Percentiles rank a stretch among this genome's conserved stretches.
phyloP scores from a whole-genome alignment of 2,113 vertebrate genomes.

The Colinus virginianus region DNA sequence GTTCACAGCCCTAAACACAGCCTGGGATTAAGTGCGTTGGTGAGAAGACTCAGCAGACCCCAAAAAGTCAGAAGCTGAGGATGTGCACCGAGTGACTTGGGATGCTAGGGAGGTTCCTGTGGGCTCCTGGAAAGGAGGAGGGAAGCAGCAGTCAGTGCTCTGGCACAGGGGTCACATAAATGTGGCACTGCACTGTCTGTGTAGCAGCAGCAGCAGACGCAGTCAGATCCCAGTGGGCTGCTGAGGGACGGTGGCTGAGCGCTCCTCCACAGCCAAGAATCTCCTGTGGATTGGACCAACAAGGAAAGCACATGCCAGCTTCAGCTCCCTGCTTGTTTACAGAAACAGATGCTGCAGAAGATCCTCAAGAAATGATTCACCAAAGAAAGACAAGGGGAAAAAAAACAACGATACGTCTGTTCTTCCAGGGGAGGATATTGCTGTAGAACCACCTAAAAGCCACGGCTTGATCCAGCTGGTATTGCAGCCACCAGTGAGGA shows the following conservation, averaged over 20 bases:
- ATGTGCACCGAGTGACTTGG: background rate
- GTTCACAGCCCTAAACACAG: background rate
- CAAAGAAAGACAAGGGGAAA: background rate
- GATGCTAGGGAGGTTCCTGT: background rate
- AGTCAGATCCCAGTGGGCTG: accelerated
- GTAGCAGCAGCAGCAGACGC: accelerated
- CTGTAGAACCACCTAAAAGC: background rate
- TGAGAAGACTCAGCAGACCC: background rate
- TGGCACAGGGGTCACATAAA: accelerated
- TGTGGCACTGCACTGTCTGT: accelerated
- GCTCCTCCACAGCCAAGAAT: background rate
- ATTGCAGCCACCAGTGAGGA: slow-evolving; percentile 19
- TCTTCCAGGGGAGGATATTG: slow-evolving; percentile 10
- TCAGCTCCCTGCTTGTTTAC: slow-evolving; percentile 10
- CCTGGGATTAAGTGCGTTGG: background rate
- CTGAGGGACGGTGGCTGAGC: accelerated
- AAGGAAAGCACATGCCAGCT: background rate
- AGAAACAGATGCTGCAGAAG: slow-evolving; percentile 32
- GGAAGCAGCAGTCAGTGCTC: background rate
- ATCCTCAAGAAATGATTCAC: slow-evolving; percentile 38
- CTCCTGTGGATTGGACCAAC: background rate
- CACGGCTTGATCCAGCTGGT: slow-evolving; percentile 7
- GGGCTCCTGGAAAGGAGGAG: background rate
- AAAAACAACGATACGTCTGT: background rate
- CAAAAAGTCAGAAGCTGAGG: background rate